Evolutionary conservation across 30 jellyfish, hydroid and myxozoan species (phyloP), one percentile per base, ranked within the genome.

Genomic region (Aurelia sp.): DNA sequence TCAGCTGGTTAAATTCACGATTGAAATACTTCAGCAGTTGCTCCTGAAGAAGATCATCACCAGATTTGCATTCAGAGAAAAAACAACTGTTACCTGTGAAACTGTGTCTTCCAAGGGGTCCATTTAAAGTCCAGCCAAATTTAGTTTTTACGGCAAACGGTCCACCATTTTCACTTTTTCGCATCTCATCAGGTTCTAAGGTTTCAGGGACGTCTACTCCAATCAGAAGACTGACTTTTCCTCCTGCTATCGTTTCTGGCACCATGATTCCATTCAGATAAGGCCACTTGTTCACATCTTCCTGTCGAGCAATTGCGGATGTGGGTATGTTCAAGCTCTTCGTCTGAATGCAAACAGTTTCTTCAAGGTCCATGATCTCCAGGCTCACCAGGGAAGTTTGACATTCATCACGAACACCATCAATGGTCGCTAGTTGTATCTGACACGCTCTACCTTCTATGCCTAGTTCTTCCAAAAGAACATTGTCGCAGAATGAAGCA

Each of bases 231-330:
- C 13, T 5, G 33, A 18, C 31, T 59, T 22, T 13, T 5, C 69
- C 35, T 1, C 69, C 15, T 5, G 11, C 27, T 5, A 59, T 5
- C 15, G 27, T 13, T 5, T 11, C 33, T 18, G 69, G 69, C 3
- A 59, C 24, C 69, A 5, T 59, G 13, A 59, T 13, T n/a, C 27
- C 27, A 59, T 12, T 59, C 3, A 59, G 4, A 59, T 59, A 59
- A 5, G 69, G 68, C 92, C 92, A 82, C 20, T 33, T 38, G 59
- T 50, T 52, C 21, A 82, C 86, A 51, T 82, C 92, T 48, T 82
- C 86, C 55, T 82, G 92, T 40, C 5, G 76, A 70, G 92, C 78
- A 2, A 67, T 82, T 8, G 92, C 85, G 18, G 35, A 78, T 33
- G 53, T 55, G 13, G 78, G 76, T 60, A 82, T 62, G 71, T 69